Evolutionary conservation across 2,888 invertebrate species (phyloP), one percentile per base, ranked within the genome.

Genomic region (Baronia brevicornis): DNA sequence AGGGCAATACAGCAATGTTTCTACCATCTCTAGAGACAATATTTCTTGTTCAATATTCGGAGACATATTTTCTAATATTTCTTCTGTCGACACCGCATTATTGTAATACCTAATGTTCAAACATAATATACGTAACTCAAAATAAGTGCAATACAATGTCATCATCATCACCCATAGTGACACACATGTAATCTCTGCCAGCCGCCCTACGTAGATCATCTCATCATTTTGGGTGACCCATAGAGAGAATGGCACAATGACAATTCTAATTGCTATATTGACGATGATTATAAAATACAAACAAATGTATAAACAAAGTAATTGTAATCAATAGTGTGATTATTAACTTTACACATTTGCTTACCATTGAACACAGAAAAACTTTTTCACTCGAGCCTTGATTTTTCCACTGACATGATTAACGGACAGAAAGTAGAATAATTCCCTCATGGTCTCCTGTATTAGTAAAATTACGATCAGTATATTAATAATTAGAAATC

Each of bases 331-430:
- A 20, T 11, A 21, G 3, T 22, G 13, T 19, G 13, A 19, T 35
- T 38, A 7, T 3, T 21, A 25, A 39, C 13, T 3, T n/a, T 39
- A 44, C 38, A 34, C 19, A 30, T 25, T 26, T 29, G 42, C 69
- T 60, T 43, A 80, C 82, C 82, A 84, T 40, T 82, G 82, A 13
- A 78, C 79, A 36, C 64, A 56, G 53, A 84, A 84, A 51, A 77
- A 84, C 51, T 84, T 82, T 46, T 68, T 60, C 18, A 84, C 80
- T 23, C 82, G 57, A 9, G 63, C 57, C 44, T 78, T 82, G 36
- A 84, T 82, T 69, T 75, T 80, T 9, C 55, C 50, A 45, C 73
- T 77, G 14, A 84, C 79, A 36, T 68, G 72, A 55, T 84, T 84
- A 28, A 72, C 78, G 2, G 77, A 66, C 32, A 84, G 59, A 43